Base-by-base conservation (phyloP, 2,888 invertebrate species). In the Deilephila elpenor region DNA sequence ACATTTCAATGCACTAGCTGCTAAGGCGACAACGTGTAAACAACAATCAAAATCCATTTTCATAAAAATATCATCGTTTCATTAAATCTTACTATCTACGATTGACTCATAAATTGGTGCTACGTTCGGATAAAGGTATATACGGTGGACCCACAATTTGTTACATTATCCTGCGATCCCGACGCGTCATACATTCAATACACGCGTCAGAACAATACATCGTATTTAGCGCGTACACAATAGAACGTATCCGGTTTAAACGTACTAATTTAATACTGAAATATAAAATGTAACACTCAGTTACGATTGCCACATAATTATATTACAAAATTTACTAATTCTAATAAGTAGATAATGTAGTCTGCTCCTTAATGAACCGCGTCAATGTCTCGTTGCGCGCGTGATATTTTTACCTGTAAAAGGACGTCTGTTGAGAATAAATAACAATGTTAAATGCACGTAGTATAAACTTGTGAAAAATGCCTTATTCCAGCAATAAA, bases 371-470 rank as follows among this genome's bases (percentile, higher is more conserved):
- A 96, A 89, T 95, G 96, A 81, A 96, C 96, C 78, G 96, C 96
- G 91, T 99, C 98, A 88, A 99, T 99, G 90, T 98, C 98, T 80
- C 99, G 96, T 93, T 99, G 99, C 73, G 99, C 99, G 83, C 98
- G 96, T 59, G 99, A 99, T 90, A 98, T 98, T 95, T 99, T 99
- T 75, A 98, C 97, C 94, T 94, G 89, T 17, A 88, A 88, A 73
- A 62, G 75, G 75, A 75, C 64, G 72, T 71, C 73, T 78, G 74
- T 76, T n/a, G 72, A 78, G 70, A 71, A 67, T 64, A 20, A 59
- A 29, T 72, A 56, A 74, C 32, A n/a, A 32, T 44, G 71, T 59
- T 71, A 29, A 67, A 19, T 44, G 14, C 20, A 25, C 64, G 44
- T 44, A 44, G 44, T 44, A 44, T 5, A 25, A 34, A 32, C 34